Percentiles rank a stretch among this genome's conserved stretches.
phyloP scores from a whole-genome alignment of 2,797 vertebrate genomes.

The Fundulus diaphanus region DNA sequence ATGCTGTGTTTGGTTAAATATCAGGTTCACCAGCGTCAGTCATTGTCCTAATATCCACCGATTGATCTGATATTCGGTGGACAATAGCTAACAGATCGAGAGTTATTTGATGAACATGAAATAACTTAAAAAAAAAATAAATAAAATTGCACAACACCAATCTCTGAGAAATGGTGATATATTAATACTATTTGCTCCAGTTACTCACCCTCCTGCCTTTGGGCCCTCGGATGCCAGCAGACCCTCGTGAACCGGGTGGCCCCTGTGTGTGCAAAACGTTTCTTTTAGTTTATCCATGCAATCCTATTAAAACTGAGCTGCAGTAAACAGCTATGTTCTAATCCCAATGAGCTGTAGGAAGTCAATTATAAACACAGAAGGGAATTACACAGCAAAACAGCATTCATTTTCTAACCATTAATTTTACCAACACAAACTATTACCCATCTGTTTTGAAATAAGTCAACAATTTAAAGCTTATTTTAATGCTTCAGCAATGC shows the following conservation, averaged over 20 bases:
- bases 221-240: constrained; percentile 83
- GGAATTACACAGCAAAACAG: background rate
- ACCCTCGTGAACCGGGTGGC: constrained; percentile 84
- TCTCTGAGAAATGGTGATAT: background rate
- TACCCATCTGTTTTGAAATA: background rate
- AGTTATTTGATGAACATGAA: too few relatives aligned
- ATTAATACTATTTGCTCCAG: background rate
- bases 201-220: constrained; percentile 89
- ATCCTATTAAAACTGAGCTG: background rate
- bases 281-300: background rate
- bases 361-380: background rate
- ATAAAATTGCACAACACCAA: too few relatives aligned
- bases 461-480: background rate
- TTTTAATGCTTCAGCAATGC: background rate
- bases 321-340: background rate
- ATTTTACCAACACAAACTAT: background rate
- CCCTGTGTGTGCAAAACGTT: constrained; percentile 79
- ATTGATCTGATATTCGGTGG: too few relatives aligned
- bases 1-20: too few relatives aligned
- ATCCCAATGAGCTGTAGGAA: background rate
- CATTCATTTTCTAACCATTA: background rate
- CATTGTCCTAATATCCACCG: too few relatives aligned
- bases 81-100: too few relatives aligned
- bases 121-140: too few relatives aligned
- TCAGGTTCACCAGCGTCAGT: too few relatives aligned